Conservation (phyloP, 2,888 invertebrate species). For the Lepidocyrtinus sp. region DNA sequence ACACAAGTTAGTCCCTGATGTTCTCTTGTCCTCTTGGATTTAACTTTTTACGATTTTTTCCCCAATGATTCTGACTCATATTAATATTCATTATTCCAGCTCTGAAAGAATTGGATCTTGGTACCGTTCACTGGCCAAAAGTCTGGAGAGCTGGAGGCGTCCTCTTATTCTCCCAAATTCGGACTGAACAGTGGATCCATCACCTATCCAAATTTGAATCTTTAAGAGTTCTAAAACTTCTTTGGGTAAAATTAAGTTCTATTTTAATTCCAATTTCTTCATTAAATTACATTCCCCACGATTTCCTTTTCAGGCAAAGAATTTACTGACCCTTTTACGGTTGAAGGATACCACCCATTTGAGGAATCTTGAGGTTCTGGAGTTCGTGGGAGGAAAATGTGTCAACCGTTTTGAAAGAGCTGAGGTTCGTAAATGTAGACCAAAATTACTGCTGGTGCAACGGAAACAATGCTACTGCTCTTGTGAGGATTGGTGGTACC, state of each 20-base stretch:
- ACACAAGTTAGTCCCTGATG: too few species aligned
- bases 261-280: too few species aligned
- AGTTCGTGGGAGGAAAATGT: constrained; percentile 41
- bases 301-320: constrained; percentile 18
- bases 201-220: neutral
- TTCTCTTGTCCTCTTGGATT: too few species aligned
- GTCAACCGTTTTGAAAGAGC: constrained; percentile 31
- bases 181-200: constrained; percentile 9
- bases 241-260: constrained; percentile 40
- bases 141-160: constrained; percentile 20
- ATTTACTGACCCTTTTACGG: constrained; percentile 1
- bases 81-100: too few species aligned
- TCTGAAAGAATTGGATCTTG: constrained; percentile 34
- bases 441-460: constrained; percentile 2
- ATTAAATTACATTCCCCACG: too few species aligned
- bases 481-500: constrained; percentile 52
- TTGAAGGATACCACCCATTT: neutral
- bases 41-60: too few species aligned
- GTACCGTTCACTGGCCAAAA: constrained; percentile 16
- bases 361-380: constrained; percentile 18
- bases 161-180: neutral
- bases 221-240: constrained; percentile 30
- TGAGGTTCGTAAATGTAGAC: neutral
- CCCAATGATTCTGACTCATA: too few species aligned
- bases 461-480: constrained; percentile 23